Evolutionary conservation across 2,113 vertebrate genomes (phyloP).

Genomic region (Upupa epops): DNA sequence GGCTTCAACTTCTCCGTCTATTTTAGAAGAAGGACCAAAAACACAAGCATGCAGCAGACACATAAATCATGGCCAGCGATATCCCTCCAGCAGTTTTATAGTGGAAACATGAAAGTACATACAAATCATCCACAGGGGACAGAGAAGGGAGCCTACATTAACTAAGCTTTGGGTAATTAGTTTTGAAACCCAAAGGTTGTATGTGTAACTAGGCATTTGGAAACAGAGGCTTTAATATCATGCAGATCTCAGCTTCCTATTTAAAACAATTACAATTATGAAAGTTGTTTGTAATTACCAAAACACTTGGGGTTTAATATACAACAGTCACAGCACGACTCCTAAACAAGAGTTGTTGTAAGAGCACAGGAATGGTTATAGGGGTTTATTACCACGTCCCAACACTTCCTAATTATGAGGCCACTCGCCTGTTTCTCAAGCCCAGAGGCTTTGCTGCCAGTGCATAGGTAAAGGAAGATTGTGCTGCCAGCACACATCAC

Average conservation of each 20-base stretch:
- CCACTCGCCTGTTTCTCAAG: not conserved
- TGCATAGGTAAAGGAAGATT: not conserved
- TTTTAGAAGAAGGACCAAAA: constrained; percentile 33
- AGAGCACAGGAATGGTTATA: not conserved
- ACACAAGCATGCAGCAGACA: constrained; percentile 4
- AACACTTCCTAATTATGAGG: rapidly evolving
- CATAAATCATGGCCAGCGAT: constrained; percentile 18
- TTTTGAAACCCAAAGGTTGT: constrained; percentile 16
- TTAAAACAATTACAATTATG: not conserved
- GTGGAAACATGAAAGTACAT: constrained; percentile 24
- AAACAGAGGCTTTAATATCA: not conserved
- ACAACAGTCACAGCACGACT: not conserved
- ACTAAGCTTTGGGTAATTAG: not conserved
- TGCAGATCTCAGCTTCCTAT: not conserved
- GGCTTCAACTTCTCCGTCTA: constrained; percentile 26
- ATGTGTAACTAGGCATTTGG: not conserved
- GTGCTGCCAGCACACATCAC: not conserved
- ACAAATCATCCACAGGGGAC: constrained; percentile 9
- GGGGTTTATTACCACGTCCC: not conserved
- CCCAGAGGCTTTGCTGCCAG: not conserved
- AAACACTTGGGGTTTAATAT: not conserved
- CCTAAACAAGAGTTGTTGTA: not conserved
- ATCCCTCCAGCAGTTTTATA: constrained; percentile 27
- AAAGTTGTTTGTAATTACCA: not conserved
- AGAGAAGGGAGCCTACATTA: not conserved